Evolutionary conservation across 2,797 vertebrate species (phyloP), one percentile per base, ranked within the genome.

Genomic region (Neosilurus hyrtlii): DNA sequence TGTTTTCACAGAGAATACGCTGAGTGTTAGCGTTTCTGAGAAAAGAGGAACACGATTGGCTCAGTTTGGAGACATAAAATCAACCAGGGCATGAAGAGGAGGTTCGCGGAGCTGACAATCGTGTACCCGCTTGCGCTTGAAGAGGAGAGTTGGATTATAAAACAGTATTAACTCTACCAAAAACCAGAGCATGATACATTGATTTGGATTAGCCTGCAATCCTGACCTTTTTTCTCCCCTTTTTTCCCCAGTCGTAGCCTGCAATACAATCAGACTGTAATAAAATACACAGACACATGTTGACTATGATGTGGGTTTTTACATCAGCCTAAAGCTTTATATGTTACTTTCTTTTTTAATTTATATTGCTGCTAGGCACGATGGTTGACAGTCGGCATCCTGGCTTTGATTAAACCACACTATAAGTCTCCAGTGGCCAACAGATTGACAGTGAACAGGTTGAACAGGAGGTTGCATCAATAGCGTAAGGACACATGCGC

Each of bases 161-260:
- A 79, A 62, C 51, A 67, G 78, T 81, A 83, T 65, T 51, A 86
- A 82, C 83, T 82, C 70, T 71, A 75, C 79, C 62, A 79, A 73
- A 83, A 65, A 83, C 61, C 67, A 86, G 49, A 82, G 56, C 72
- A 82, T 61, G 63, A 77, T 66, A 82, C 78, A 57, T 18, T 70
- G 43, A 87, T 75, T 15, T 72, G 82, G 84, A 85, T 88, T 82
- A 84, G 77, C 86, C 88, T 84, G 87, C 82, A 87, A 86, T 87
- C 84, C 73, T 68, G 72, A 86, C 43, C 30, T 76, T 79, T 49
- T 49, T 73, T 24, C 63, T 63, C 11, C 66, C 79, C 82, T 24
- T 63, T 65, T 35, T 70, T 56, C 75, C 75, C 78, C 7, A 74
- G 63, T 82, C 65, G 66, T 74, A 78, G 49, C 61, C 37, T 80